Conservation (phyloP, 1,140 invertebrate genomes). For the Arctopsyche grandis region DNA sequence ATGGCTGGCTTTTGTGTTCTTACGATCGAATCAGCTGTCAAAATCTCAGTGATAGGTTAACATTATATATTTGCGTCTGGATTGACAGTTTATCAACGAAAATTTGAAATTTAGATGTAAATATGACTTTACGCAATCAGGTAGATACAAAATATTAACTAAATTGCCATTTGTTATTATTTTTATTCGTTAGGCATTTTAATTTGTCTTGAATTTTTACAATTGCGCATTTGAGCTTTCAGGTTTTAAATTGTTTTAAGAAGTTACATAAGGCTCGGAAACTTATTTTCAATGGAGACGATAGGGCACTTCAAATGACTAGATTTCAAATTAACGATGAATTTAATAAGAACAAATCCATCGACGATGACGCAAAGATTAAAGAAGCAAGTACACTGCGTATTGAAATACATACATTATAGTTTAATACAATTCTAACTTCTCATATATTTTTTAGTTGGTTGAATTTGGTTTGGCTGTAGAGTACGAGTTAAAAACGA, state of each 20-base stretch:
- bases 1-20: background rate
- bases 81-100: no score
- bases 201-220: background rate
- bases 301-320: constrained; percentile 67
- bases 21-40: background rate
- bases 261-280: constrained; percentile 71
- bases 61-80: no score
- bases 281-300: constrained; percentile 71
- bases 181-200: background rate
- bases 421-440: constrained; percentile 1
- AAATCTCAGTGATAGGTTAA: background rate
- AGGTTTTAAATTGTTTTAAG: constrained; percentile 74
- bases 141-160: background rate
- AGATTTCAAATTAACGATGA: constrained; percentile 74
- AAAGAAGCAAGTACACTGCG: constrained; percentile 64
- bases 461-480: constrained; percentile 70
- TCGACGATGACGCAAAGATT: constrained; percentile 67
- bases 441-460: constrained; percentile 65
- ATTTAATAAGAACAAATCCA: constrained; percentile 70
- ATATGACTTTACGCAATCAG: background rate
- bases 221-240: constrained; percentile 44
- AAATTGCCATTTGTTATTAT: no score
- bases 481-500: constrained; percentile 72
- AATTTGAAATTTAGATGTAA: background rate
- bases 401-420: constrained; percentile 33